A percentile compares a stretch with the other conserved stretches of the same genome.
phyloP scores from a whole-genome alignment of 2,113 vertebrate species.

The Fregetta grallaria region DNA sequence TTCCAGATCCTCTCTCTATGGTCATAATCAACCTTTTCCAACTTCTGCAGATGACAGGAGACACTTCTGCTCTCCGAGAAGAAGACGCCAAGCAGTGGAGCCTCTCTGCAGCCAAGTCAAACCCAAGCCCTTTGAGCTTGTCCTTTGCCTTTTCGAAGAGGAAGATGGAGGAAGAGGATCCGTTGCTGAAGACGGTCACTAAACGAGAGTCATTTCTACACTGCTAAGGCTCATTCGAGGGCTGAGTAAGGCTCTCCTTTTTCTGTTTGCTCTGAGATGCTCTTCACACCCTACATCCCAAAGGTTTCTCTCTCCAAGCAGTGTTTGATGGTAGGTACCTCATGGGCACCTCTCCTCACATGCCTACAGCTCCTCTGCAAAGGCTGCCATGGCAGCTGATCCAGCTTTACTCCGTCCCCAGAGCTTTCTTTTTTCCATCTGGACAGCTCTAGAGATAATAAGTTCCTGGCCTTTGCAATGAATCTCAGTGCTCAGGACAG shows the following conservation, averaged over 20 bases:
- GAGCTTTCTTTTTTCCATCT: background rate
- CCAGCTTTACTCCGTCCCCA: background rate
- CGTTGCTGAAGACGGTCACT: background rate
- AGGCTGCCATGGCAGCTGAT: background rate
- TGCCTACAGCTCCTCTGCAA: background rate
- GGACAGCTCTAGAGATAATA: background rate
- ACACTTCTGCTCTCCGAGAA: background rate
- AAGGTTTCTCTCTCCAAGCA: background rate
- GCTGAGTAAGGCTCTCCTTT: background rate
- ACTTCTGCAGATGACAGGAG: background rate
- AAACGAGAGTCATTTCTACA: background rate
- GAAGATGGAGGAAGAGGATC: background rate
- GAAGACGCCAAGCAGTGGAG: background rate
- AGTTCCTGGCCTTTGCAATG: background rate
- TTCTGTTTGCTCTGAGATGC: background rate
- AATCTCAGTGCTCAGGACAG: background rate
- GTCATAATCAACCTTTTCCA: background rate
- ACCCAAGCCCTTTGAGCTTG: background rate
- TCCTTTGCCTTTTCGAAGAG: background rate
- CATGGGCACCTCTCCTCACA: background rate
- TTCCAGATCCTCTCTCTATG: background rate
- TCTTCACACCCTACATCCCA: background rate
- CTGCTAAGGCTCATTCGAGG: background rate
- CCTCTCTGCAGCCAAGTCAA: background rate
- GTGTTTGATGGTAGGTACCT: background rate